phyloP scores from a whole-genome alignment of 2,888 invertebrate species.

The Cataglyphis albicans region DNA sequence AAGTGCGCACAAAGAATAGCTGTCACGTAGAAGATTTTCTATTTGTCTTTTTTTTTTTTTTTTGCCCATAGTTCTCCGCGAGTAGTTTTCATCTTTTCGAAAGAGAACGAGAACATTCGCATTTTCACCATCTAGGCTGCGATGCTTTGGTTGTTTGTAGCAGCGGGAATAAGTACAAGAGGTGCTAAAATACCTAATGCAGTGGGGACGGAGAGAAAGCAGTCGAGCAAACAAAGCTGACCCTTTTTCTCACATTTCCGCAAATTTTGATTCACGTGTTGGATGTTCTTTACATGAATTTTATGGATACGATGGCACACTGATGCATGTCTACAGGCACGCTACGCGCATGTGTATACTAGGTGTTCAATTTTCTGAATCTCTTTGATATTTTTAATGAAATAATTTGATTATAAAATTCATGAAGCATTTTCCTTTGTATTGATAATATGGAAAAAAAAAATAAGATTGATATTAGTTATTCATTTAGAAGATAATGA shows the following conservation, averaged over 20 bases:
- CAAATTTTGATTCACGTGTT: constrained; percentile 44
- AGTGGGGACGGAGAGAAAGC: constrained; percentile 32
- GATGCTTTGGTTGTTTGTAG: constrained; percentile 26
- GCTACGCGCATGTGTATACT: background rate
- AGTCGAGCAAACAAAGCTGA: constrained; percentile 42
- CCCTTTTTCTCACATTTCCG: constrained; percentile 50
- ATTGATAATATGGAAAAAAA: background rate
- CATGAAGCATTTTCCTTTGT: background rate
- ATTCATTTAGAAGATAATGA: background rate
- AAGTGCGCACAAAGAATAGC: constrained; percentile 49
- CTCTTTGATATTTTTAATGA: background rate
- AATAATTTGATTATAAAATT: background rate
- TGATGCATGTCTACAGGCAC: constrained; percentile 10
- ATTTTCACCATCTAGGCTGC: constrained; percentile 45
- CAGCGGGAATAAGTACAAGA: constrained; percentile 43
- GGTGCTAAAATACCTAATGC: constrained; percentile 48
- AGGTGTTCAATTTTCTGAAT: constrained; percentile 11
- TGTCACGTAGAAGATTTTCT: constrained; percentile 54
- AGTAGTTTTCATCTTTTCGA: constrained; percentile 54
- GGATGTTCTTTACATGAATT: constrained; percentile 23
- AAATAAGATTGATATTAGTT: background rate
- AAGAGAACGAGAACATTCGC: constrained; percentile 40
- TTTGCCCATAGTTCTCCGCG: constrained; percentile 46
- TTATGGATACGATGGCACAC: background rate
- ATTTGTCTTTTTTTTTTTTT: constrained; percentile 22